A percentile compares a stretch with the other conserved stretches of the same genome.
phyloP scores from a whole-genome alignment of 2,888 invertebrate species.

The Drosophila atripex region DNA sequence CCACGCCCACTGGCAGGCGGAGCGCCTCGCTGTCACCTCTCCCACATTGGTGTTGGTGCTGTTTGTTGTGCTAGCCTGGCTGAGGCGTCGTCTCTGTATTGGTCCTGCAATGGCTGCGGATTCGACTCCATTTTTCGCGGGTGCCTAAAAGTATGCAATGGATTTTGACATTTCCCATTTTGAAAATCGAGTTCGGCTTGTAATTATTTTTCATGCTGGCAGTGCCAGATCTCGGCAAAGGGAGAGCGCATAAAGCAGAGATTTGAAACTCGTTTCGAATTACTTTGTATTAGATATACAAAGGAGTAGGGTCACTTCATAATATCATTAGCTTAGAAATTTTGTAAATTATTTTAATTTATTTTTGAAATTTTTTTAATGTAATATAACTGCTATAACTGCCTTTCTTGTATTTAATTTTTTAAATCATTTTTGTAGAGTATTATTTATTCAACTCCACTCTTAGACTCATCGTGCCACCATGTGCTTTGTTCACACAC shows the following conservation, averaged over 20 bases:
- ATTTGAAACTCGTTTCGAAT: slow-evolving; percentile 14
- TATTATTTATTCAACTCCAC: not conserved
- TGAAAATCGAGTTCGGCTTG: not conserved
- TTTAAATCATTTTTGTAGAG: not conserved
- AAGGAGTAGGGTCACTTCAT: not conserved
- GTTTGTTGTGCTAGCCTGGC: slow-evolving; percentile 41
- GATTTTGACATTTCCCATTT: not conserved
- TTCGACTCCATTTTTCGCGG: slow-evolving; percentile 23
- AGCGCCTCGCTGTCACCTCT: slow-evolving; percentile 11
- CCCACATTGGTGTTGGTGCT: slow-evolving; percentile 38
- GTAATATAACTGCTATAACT: no score
- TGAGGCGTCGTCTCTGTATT: slow-evolving; percentile 43
- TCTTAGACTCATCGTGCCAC: not conserved
- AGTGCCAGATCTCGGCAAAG: slow-evolving; percentile 7
- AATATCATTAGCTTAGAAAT: no score
- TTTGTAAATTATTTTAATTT: no score
- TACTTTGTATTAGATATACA: not conserved
- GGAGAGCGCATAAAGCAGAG: not conserved
- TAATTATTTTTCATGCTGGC: slow-evolving; percentile 15
- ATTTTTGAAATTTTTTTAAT: not conserved
- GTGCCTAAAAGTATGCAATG: slow-evolving; percentile 68
- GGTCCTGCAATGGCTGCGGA: not conserved
- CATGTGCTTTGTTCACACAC: not conserved
- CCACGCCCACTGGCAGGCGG: slow-evolving; percentile 27
- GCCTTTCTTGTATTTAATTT: not conserved